A percentile compares a stretch with the other conserved stretches of the same genome.
These are phyloP conservation scores for Didymodactylos carnosus DNA, from an alignment of 2,888 invertebrate species.

Conservation along the genomic window DNA sequence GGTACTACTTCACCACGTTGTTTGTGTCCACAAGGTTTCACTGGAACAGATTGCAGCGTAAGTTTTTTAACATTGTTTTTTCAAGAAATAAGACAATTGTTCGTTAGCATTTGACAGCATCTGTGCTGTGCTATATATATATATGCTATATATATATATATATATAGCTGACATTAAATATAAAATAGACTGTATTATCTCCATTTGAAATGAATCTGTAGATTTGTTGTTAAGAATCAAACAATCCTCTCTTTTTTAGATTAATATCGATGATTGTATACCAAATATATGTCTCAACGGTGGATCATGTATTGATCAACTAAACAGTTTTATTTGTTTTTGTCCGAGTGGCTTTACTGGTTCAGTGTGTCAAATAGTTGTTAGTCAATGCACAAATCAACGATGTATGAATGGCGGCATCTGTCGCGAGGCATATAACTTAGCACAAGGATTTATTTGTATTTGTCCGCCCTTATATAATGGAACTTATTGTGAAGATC, in stretches of 20 bases:
- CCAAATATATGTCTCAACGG: slow-evolving; percentile 3
- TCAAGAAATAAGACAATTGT: not conserved
- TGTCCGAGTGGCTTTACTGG: slow-evolving; percentile 9
- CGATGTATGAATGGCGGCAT: not conserved
- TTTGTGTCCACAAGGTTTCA: not conserved
- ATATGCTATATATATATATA: no score
- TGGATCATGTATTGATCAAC: slow-evolving; percentile 6
- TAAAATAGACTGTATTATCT: no score
- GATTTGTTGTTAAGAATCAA: no score
- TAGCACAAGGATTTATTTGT: not conserved
- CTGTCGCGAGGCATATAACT: not conserved
- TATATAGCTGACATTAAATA: no score
- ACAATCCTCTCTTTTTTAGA: not conserved
- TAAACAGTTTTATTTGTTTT: slow-evolving; percentile 11
- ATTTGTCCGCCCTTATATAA: not conserved
- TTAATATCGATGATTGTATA: slow-evolving; percentile 10
- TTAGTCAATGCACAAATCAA: not conserved
- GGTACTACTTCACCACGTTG: not conserved
- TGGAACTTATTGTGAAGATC: not conserved
- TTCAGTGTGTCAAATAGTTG: slow-evolving; percentile 3
- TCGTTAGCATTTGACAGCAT: no score
- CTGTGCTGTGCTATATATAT: no score
- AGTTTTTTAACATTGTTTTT: not conserved
- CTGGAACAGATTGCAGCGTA: not conserved
- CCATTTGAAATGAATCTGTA: no score